Conservation (phyloP, 2,888 invertebrate species). For the Cloeon dipterum region DNA sequence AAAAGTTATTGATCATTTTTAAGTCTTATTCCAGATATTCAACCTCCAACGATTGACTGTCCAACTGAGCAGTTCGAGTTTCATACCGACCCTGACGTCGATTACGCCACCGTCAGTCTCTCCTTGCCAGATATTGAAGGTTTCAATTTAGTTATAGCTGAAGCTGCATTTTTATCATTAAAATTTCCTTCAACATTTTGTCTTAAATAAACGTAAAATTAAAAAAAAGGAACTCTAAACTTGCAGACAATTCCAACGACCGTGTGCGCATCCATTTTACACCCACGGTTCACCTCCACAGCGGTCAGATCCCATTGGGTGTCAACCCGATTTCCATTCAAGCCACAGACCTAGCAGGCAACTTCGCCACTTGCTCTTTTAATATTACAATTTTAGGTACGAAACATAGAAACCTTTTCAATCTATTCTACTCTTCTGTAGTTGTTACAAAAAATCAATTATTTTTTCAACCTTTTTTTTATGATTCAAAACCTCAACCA, state of each 20-base stretch:
- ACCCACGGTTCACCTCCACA: constrained; percentile 18
- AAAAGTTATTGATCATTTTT: not conserved
- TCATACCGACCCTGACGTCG: constrained; percentile 22
- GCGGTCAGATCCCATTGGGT: constrained; percentile 33
- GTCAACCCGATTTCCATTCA: constrained; percentile 30
- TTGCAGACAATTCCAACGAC: constrained; percentile 28
- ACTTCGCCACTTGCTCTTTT: constrained; percentile 34
- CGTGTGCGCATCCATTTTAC: not conserved
- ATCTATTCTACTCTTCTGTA: not conserved
- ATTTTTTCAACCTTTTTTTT: not conserved
- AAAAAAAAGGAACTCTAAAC: too few relatives aligned
- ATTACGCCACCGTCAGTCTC: constrained; percentile 22
- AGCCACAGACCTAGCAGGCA: constrained; percentile 28
- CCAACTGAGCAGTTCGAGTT: constrained; percentile 26
- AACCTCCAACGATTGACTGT: constrained; percentile 30
- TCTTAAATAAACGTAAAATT: too few relatives aligned
- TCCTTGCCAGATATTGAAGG: not conserved
- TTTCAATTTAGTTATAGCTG: too few relatives aligned
- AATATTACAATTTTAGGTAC: constrained; percentile 28
- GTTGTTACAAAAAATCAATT: not conserved
- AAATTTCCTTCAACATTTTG: too few relatives aligned
- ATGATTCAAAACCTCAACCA: not conserved
- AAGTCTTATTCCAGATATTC: constrained; percentile 21
- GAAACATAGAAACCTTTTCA: too few relatives aligned
- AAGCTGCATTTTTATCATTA: too few relatives aligned